A percentile compares a stretch with the other conserved stretches of the same genome.
Evolutionary conservation across 35 echinoderm and acorn worm species (phyloP).

Genomic region (Hemicentrotus pulcherrimus): DNA sequence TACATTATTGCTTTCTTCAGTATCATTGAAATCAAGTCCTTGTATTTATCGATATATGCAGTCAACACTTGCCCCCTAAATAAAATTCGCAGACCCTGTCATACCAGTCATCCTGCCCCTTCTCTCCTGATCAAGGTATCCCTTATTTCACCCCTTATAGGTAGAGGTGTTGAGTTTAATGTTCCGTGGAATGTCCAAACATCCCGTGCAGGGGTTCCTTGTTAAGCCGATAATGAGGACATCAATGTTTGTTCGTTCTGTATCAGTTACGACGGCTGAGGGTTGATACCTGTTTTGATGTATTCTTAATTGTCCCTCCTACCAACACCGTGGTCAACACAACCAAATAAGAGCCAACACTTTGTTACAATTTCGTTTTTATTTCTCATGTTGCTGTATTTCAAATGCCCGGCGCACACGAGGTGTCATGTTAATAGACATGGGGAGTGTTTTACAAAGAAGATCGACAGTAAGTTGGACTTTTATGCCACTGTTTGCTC

Average conservation of each 20-base stretch:
- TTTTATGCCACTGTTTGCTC: too few relatives aligned
- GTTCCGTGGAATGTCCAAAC: slow-evolving; percentile 37
- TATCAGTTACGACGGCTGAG: slow-evolving; percentile 21
- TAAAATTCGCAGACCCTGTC: too few relatives aligned
- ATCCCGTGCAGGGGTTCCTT: background rate
- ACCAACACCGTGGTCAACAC: background rate
- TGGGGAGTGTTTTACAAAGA: too few relatives aligned
- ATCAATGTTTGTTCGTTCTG: slow-evolving; percentile 1
- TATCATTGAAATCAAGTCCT: too few relatives aligned
- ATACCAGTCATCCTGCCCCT: background rate
- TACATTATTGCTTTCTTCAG: too few relatives aligned
- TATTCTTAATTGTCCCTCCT: slow-evolving; percentile 11
- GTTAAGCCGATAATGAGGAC: slow-evolving; percentile 44
- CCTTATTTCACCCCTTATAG: background rate
- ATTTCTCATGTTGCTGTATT: too few relatives aligned
- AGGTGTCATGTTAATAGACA: too few relatives aligned
- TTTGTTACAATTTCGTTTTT: background rate
- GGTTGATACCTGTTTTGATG: slow-evolving; percentile 25
- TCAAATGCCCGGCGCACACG: too few relatives aligned
- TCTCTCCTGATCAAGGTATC: background rate
- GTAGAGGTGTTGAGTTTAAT: slow-evolving; percentile 26
- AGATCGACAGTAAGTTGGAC: too few relatives aligned
- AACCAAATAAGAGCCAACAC: background rate
- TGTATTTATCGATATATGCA: too few relatives aligned
- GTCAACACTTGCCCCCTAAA: too few relatives aligned